Conservation (phyloP, 2,113 vertebrate genomes). For the Heloderma charlesbogerti region DNA sequence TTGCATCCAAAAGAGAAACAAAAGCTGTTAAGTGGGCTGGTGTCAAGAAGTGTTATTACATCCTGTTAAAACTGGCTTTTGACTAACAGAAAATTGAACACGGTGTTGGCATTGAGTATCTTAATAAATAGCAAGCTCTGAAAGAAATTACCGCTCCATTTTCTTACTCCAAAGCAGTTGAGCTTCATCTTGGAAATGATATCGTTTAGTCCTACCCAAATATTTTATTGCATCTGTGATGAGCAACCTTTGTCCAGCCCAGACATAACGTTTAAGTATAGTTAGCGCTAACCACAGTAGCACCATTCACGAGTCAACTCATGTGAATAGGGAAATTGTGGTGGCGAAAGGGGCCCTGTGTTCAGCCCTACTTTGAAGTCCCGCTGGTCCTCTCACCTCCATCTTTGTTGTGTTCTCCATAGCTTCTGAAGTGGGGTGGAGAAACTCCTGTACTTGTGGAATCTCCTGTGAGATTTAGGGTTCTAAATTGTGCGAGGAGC, state of each 20-base stretch:
- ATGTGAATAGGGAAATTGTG: no score
- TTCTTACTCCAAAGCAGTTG: neutral
- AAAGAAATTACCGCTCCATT: neutral
- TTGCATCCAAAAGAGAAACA: slow-evolving; percentile 7
- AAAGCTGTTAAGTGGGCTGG: neutral
- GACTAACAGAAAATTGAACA: neutral
- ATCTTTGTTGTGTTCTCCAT: no score
- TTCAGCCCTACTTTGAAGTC: neutral
- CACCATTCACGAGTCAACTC: no score
- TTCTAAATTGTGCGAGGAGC: no score
- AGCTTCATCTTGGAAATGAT: neutral
- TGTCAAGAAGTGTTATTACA: slow-evolving; percentile 11
- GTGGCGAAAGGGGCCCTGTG: neutral
- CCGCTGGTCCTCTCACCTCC: neutral
- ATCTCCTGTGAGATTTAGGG: neutral
- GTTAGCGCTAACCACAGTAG: no score
- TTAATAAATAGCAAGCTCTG: neutral
- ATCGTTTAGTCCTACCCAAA: neutral
- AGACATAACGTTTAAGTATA: neutral
- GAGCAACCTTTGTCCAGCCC: neutral
- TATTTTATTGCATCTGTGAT: neutral
- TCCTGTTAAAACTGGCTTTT: slow-evolving; percentile 45
- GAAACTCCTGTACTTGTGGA: neutral
- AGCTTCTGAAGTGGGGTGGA: no score
- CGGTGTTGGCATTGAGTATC: slow-evolving; percentile 16